Percentiles rank a stretch among this genome's conserved stretches.
phyloP scores from a whole-genome alignment of 2,113 vertebrate species.

The Dissostichus mawsoni region DNA sequence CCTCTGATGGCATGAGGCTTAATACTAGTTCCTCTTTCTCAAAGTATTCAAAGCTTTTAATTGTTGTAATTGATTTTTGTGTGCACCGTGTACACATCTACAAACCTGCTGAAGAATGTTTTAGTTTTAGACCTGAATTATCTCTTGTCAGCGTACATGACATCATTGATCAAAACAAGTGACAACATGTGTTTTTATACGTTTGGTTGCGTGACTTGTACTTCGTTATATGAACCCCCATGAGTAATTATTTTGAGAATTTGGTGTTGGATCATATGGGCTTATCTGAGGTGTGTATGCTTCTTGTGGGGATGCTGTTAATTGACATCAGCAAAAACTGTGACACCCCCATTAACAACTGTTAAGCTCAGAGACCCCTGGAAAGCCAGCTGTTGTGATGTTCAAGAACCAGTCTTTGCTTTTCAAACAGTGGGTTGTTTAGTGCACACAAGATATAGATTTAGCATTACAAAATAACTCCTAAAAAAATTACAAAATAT shows the following conservation, averaged over 20 bases:
- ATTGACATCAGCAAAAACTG: constrained; percentile 19
- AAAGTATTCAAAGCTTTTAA: background rate
- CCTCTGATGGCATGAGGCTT: background rate
- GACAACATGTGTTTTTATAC: background rate
- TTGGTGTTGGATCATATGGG: constrained; percentile 7
- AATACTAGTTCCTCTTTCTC: background rate
- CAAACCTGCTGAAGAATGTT: background rate
- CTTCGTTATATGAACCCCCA: background rate
- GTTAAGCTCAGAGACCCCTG: background rate
- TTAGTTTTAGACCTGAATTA: background rate
- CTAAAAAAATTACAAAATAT: background rate
- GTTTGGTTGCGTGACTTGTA: too few relatives aligned
- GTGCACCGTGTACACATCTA: background rate
- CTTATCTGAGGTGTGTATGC: background rate
- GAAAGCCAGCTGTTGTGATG: background rate
- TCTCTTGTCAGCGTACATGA: background rate
- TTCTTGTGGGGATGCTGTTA: constrained; percentile 18
- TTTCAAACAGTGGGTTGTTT: background rate
- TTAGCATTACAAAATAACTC: background rate
- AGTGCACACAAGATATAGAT: background rate
- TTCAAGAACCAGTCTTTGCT: background rate
- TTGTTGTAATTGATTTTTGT: background rate
- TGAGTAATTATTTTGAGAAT: background rate
- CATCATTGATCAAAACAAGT: background rate
- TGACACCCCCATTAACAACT: constrained; percentile 12